Percentiles rank a stretch among this genome's conserved stretches.
Evolutionary conservation across 2,113 vertebrate species (phyloP).

Genomic region (Xenopus laevis): DNA sequence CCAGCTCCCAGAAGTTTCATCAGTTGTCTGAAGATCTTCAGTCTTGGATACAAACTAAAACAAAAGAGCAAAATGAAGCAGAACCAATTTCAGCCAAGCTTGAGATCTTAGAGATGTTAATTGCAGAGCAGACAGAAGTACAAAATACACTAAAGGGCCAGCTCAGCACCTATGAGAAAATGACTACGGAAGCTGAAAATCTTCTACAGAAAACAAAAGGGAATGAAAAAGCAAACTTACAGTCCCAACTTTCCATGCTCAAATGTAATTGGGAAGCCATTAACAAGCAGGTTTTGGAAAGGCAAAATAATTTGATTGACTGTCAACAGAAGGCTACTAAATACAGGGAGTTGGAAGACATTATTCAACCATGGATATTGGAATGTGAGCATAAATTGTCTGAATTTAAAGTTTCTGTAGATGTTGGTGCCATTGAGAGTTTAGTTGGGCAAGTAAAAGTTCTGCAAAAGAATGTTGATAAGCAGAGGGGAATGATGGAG

Average conservation of each 20-base stretch:
- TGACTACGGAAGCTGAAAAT: constrained; percentile 79
- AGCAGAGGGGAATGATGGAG: constrained; percentile 81
- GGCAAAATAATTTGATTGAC: constrained; percentile 71
- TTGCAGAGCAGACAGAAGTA: constrained; percentile 76
- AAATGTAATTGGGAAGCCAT: constrained; percentile 83
- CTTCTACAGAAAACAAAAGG: constrained; percentile 86
- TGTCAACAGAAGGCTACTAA: constrained; percentile 78
- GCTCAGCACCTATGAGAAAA: constrained; percentile 72
- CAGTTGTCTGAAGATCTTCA: constrained; percentile 90
- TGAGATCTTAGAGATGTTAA: constrained; percentile 68
- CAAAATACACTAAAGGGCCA: constrained; percentile 66
- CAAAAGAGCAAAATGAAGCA: constrained; percentile 70
- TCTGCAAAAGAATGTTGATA: constrained; percentile 89
- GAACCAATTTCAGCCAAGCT: constrained; percentile 72
- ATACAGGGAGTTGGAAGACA: constrained; percentile 78
- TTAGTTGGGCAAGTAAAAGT: constrained; percentile 73
- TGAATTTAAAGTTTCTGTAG: constrained; percentile 67
- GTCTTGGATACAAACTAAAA: constrained; percentile 78
- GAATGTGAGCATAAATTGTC: constrained; percentile 71
- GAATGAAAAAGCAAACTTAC: constrained; percentile 78
- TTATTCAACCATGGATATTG: constrained; percentile 77
- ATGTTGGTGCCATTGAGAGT: constrained; percentile 71
- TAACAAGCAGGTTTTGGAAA: constrained; percentile 71
- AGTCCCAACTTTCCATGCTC: constrained; percentile 78
- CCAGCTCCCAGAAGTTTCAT: constrained; percentile 91